Percentiles rank a stretch among this genome's conserved stretches.
These are phyloP conservation scores for Apis laboriosa DNA, from an alignment of 1,140 invertebrate genomes.

Conservation along the genomic window DNA sequence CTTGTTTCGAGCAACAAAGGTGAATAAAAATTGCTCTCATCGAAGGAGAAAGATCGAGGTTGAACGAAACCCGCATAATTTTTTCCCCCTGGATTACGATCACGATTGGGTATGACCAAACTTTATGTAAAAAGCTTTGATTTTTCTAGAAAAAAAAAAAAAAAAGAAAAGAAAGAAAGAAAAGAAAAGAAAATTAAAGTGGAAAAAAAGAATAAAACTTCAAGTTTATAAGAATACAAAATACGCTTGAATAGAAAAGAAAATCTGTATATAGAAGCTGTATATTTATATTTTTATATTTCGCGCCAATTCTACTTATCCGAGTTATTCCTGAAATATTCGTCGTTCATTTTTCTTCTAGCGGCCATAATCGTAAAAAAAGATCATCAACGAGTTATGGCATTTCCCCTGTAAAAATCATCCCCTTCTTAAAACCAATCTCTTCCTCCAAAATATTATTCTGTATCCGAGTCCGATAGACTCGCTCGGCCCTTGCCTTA, in stretches of 20 bases:
- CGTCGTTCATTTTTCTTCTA: not conserved
- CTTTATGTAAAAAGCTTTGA: not conserved
- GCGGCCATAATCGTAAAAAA: not conserved
- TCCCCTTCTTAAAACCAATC: not conserved
- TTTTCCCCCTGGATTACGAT: not conserved
- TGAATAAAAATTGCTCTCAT: not conserved
- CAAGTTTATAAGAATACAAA: too few relatives aligned
- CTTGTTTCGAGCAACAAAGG: not conserved
- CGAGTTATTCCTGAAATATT: too few relatives aligned
- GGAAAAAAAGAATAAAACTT: too few relatives aligned
- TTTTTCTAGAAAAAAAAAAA: not conserved
- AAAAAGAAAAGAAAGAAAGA: too few relatives aligned
- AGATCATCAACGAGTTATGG: not conserved
- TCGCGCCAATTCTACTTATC: not conserved
- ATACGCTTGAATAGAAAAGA: too few relatives aligned
- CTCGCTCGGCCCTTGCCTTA: too few relatives aligned
- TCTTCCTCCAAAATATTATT: too few relatives aligned
- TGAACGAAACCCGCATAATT: not conserved
- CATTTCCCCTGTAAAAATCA: not conserved
- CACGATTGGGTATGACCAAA: not conserved
- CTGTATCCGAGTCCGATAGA: not conserved
- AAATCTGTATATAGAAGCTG: too few relatives aligned
- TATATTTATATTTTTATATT: too few relatives aligned
- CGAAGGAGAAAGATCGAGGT: too few relatives aligned
- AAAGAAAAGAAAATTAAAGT: too few relatives aligned